These are phyloP conservation scores for Rhinoraja longicauda DNA, from an alignment of 2,797 vertebrate species.

Conservation along the genomic window DNA sequence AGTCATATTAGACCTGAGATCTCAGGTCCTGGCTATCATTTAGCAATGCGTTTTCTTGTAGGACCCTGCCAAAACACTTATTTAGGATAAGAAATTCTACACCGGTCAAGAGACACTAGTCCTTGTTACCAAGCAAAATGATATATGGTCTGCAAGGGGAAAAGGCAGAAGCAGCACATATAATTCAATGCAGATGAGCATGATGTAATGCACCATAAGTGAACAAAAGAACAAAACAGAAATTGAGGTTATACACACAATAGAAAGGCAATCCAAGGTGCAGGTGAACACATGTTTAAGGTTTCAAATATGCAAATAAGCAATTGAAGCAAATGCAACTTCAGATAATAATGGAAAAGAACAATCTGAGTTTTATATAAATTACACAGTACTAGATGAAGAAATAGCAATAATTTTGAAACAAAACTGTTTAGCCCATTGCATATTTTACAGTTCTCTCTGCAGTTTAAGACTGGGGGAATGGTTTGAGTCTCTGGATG, in stretches of 20 bases:
- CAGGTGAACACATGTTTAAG: too few relatives aligned
- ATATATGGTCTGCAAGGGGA: neutral
- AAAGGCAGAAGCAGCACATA: neutral
- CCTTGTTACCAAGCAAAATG: neutral
- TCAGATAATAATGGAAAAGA: neutral
- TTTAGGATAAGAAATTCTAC: neutral
- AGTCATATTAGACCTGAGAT: neutral
- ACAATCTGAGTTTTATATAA: neutral
- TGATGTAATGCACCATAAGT: neutral
- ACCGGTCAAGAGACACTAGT: neutral
- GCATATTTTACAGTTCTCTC: too few relatives aligned
- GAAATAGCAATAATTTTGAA: neutral
- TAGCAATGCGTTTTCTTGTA: neutral
- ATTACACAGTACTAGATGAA: neutral
- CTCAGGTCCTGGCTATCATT: neutral
- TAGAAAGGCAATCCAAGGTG: too few relatives aligned
- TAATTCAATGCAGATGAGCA: neutral
- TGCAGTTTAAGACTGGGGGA: too few relatives aligned
- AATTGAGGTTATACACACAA: too few relatives aligned
- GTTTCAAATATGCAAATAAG: neutral
- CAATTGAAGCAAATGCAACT: neutral
- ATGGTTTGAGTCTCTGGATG: too few relatives aligned
- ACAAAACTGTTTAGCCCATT: neutral
- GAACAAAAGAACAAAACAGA: neutral
- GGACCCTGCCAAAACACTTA: neutral